phyloP scores from a whole-genome alignment of 2,113 vertebrate species.

The Saguinus midas region DNA sequence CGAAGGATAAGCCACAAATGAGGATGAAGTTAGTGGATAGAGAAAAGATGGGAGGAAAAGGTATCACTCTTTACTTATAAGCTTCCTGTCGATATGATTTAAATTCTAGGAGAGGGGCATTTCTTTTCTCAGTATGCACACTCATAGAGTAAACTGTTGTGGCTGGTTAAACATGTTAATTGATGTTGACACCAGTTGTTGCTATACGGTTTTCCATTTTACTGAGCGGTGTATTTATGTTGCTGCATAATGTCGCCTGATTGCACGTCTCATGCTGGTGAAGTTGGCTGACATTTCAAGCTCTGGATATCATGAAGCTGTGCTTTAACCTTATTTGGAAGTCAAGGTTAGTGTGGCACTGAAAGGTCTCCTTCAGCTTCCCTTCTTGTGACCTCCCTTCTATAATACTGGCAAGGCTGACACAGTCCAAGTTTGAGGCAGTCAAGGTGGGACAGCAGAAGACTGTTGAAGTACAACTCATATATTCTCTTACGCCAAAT shows the following conservation, averaged over 20 bases:
- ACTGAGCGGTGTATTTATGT: not conserved
- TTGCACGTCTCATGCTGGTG: not conserved
- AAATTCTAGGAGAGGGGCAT: not conserved
- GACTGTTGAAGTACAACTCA: not conserved
- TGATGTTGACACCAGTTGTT: not conserved
- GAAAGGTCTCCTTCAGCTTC: not conserved
- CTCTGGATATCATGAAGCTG: slow-evolving; percentile 5
- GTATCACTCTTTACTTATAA: not conserved
- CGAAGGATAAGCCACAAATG: not conserved
- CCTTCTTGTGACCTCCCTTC: not conserved
- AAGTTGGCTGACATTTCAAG: slow-evolving; percentile 16
- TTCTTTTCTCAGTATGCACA: not conserved
- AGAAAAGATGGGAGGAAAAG: not conserved
- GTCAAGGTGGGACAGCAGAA: not conserved
- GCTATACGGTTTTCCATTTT: not conserved
- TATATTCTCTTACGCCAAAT: not conserved
- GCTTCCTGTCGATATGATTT: not conserved
- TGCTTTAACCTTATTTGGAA: slow-evolving; percentile 29
- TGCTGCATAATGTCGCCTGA: not conserved
- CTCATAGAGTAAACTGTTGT: not conserved
- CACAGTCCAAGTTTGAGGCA: not conserved
- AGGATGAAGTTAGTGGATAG: not conserved
- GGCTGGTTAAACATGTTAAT: not conserved
- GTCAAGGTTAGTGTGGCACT: not conserved
- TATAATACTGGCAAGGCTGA: not conserved